A percentile compares a stretch with the other conserved stretches of the same genome.
These are phyloP conservation scores for Tetramorium bicarinatum DNA, from an alignment of 2,888 invertebrate species.

Conservation along the genomic window DNA sequence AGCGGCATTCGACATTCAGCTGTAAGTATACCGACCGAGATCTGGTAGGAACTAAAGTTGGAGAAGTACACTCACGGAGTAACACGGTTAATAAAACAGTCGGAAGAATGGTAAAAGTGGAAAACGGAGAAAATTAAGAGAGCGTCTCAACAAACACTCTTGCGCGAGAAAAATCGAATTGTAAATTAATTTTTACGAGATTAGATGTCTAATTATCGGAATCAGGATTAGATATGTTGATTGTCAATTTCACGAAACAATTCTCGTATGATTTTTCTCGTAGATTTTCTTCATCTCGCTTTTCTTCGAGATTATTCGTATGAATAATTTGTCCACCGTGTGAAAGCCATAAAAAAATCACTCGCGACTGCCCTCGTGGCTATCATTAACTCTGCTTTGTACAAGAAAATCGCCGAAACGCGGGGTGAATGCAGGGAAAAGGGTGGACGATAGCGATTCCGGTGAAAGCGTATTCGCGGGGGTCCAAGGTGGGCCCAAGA, in stretches of 20 bases:
- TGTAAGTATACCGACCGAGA: constrained; percentile 22
- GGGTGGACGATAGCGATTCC: constrained; percentile 7
- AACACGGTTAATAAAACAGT: constrained; percentile 9
- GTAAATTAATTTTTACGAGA: constrained; percentile 1
- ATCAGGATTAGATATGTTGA: background rate
- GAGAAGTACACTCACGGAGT: background rate
- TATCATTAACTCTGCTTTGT: background rate
- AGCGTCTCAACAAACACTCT: background rate
- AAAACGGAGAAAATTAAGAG: background rate
- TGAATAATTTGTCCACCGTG: background rate
- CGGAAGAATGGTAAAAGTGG: constrained; percentile 2
- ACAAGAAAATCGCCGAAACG: too few species aligned
- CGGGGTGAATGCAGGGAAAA: too few species aligned
- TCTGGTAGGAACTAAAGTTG: background rate
- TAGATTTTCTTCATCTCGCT: too few species aligned
- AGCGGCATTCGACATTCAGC: constrained; percentile 20
- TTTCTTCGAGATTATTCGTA: background rate
- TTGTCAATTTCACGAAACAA: background rate
- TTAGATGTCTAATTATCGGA: background rate
- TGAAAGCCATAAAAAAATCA: background rate
- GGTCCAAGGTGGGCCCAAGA: background rate
- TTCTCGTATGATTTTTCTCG: background rate
- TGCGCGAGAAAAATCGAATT: background rate
- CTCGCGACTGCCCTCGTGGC: constrained; percentile 17
- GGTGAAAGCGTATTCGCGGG: constrained; percentile 28